Evolutionary conservation across 92 coral and sea anemone genomes (phyloP).

Genomic region (Pocillopora grandis): DNA sequence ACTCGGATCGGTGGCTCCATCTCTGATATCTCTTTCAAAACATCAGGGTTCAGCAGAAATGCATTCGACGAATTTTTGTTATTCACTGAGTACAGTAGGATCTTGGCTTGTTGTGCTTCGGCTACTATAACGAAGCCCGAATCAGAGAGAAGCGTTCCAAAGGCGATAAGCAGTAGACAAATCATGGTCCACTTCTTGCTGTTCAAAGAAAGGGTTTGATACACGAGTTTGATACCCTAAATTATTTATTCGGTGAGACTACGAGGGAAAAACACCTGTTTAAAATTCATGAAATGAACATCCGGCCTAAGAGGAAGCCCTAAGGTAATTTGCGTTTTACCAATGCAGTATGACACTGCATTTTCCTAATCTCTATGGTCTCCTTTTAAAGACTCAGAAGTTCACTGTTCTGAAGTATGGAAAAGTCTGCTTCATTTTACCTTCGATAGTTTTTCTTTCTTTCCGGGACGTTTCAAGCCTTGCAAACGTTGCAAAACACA

Average conservation of each 20-base stretch:
- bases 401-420: too few relatives aligned
- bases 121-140: background rate
- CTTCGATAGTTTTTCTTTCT: too few relatives aligned
- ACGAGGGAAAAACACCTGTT: background rate
- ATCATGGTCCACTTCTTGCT: background rate
- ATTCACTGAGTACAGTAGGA: background rate
- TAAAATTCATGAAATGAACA: background rate
- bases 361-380: too few relatives aligned
- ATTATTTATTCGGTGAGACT: background rate
- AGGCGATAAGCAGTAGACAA: background rate
- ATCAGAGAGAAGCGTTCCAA: background rate
- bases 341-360: too few relatives aligned
- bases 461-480: too few relatives aligned
- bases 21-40: conserved; percentile 2
- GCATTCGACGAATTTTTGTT: background rate
- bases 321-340: background rate
- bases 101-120: background rate
- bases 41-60: conserved; percentile 6
- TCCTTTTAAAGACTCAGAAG: too few relatives aligned
- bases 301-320: too few relatives aligned
- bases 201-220: too few relatives aligned
- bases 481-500: too few relatives aligned
- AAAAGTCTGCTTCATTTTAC: too few relatives aligned
- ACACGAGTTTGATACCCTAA: background rate
- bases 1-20: conserved; percentile 35